Base-by-base conservation (phyloP, 1,140 invertebrate species). In the Papilio dardanus region DNA sequence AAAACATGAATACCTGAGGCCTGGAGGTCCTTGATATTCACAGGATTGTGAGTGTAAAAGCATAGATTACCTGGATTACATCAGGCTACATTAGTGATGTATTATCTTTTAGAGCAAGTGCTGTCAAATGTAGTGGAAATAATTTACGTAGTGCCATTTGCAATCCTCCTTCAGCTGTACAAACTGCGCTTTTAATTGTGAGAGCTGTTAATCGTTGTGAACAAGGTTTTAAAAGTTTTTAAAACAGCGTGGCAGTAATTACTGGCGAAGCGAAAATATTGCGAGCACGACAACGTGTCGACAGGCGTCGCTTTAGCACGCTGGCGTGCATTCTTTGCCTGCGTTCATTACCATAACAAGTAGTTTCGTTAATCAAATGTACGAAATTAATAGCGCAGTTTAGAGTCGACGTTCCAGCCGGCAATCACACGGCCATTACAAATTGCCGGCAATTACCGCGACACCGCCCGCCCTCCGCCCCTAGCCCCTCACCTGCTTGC, bases 281-380 rank as follows among this genome's bases (percentile, higher is more conserved):
- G 88, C 90, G 85, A 87, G 81, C 88, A 82, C 89, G 84, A 91
- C 89, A 88, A 91, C 83, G 85, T 92, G 91, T 89, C 88, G 89
- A 92, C 91, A 92, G 86, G 84, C 89, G 86, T 87, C 87, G 85
- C 80, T 85, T 90, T 89, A 88, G 81, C 89, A 82, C 86, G 87
- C 88, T 89, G 86, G 86, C 89, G 86, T 92, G 90, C 90, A 93
- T 92, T 93, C 91, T 93, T 93, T 92, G 82, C 83, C 79, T 84
- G 85, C 89, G 88, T 91, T 92, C 91, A 93, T 93, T 93, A 91
- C 77, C 89, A 92, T 93, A 93, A 91, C 89, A 92, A 92, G 90
- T 91, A 92, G 90, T 93, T 93, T 88, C 91, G 91, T 93, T 93
- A 93, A 93, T 93, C 90, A 93, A 93, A 93, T 92, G 90, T 91